Percentiles rank a stretch among this genome's conserved stretches.
phyloP scores from a whole-genome alignment of 2,113 vertebrate species.

The Sardina pilchardus region DNA sequence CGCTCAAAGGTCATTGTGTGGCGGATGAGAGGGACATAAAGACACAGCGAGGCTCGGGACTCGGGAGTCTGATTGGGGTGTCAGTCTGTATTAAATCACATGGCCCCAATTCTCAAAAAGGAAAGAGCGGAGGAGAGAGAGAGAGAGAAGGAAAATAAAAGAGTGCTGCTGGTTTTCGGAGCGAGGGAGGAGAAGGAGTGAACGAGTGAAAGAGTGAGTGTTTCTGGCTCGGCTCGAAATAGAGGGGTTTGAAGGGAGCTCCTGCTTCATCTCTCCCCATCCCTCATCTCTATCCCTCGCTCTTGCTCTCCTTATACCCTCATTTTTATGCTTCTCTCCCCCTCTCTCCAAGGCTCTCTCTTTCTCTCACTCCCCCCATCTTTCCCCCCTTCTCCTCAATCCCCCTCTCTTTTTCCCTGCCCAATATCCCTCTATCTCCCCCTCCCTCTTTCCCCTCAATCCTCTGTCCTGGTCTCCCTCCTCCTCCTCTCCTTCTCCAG shows the following conservation, averaged over 20 bases:
- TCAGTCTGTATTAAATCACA: constrained; percentile 35
- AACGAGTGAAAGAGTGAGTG: not conserved
- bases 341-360: not conserved
- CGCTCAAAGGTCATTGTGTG: constrained; percentile 38
- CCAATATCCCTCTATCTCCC: not conserved
- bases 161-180: not conserved
- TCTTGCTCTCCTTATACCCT: not conserved
- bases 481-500: not conserved
- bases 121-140: not conserved
- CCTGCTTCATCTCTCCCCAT: not conserved
- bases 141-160: not conserved
- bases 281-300: not conserved
- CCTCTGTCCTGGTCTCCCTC: too few species aligned
- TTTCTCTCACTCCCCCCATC: too few species aligned
- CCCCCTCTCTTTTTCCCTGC: too few species aligned
- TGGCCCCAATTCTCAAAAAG: constrained; percentile 8
- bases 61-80: constrained; percentile 13
- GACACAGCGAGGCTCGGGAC: constrained; percentile 27
- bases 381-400: not conserved
- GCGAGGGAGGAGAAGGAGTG: not conserved
- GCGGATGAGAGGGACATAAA: constrained; percentile 30
- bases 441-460: not conserved
- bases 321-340: not conserved
- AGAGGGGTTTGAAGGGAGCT: not conserved
- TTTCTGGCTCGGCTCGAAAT: not conserved